phyloP scores from a whole-genome alignment of 1,140 invertebrate genomes.

The Harlomillsia oculata region DNA sequence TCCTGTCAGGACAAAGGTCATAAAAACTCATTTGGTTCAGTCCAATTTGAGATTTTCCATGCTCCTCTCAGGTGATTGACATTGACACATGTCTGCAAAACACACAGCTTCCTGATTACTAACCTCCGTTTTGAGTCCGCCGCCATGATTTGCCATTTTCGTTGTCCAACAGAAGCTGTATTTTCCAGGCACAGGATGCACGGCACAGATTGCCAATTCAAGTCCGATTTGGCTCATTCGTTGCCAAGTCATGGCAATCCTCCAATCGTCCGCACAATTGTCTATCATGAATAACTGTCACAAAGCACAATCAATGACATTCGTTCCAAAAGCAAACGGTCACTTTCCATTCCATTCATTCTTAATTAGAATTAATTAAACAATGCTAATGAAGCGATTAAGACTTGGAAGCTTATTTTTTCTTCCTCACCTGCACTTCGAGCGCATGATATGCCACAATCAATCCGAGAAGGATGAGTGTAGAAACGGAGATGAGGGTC shows the following conservation, averaged over 20 bases:
- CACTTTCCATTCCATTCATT: background rate
- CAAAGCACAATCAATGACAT: constrained; percentile 30
- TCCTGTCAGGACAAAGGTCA: constrained; percentile 46
- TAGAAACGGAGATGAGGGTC: constrained; percentile 96
- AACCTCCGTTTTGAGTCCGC: constrained; percentile 10
- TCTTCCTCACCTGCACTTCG: constrained; percentile 87
- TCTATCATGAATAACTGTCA: constrained; percentile 96
- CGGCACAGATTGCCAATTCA: constrained; percentile 77
- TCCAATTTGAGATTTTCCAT: no score
- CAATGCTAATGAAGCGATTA: background rate
- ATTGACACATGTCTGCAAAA: no score
- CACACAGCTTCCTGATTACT: no score
- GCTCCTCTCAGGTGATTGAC: no score
- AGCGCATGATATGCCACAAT: constrained; percentile 99
- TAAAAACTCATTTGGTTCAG: no score
- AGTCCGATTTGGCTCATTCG: constrained; percentile 83
- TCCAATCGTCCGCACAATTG: constrained; percentile 99
- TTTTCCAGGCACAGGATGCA: constrained; percentile 71
- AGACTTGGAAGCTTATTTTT: background rate
- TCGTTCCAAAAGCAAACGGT: background rate
- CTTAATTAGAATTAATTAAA: background rate
- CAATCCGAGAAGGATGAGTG: constrained; percentile 94
- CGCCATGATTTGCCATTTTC: constrained; percentile 53
- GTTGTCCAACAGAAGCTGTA: constrained; percentile 94
- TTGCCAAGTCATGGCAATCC: constrained; percentile 98